phyloP scores from a whole-genome alignment of 92 coral and sea anemone genomes.

The Heliopora coerulea region DNA sequence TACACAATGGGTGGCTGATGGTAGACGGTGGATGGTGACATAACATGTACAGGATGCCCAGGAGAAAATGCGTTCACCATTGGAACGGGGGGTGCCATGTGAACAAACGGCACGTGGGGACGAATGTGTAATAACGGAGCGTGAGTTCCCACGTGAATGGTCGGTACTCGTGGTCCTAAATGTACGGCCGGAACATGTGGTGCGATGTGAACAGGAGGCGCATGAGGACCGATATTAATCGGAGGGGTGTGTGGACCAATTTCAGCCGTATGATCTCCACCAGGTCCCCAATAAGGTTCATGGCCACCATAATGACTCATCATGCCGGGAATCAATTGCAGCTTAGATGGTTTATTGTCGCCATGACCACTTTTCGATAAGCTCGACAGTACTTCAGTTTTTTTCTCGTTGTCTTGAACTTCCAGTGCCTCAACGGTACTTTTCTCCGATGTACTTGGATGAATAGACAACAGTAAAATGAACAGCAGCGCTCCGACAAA shows the following conservation, averaged over 20 bases:
- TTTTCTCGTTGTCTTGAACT: constrained; percentile 60
- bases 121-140: constrained; percentile 98
- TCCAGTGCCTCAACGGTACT: constrained; percentile 83
- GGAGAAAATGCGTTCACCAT: constrained; percentile 77
- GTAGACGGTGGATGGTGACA: constrained; percentile 98
- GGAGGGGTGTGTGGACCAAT: constrained; percentile 99
- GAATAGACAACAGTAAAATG: constrained; percentile 24
- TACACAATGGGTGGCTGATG: constrained; percentile 95
- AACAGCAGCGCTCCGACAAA: neutral
- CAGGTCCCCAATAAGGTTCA: constrained; percentile 42
- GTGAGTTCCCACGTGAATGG: constrained; percentile 97
- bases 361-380: neutral
- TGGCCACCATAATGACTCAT: constrained; percentile 48
- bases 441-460: constrained; percentile 80
- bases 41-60: constrained; percentile 97
- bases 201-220: constrained; percentile 98
- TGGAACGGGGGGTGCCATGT: constrained; percentile 97
- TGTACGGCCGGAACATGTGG: constrained; percentile 98
- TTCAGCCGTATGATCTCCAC: constrained; percentile 95
- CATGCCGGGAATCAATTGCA: constrained; percentile 79
- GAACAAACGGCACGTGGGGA: constrained; percentile 94
- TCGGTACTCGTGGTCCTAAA: constrained; percentile 93
- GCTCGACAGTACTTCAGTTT: neutral
- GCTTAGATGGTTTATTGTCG: constrained; percentile 71
- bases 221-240: constrained; percentile 98